Evolutionary conservation across 2,113 vertebrate genomes (phyloP), one percentile per base, ranked within the genome.

Genomic region (Ochotona princeps): DNA sequence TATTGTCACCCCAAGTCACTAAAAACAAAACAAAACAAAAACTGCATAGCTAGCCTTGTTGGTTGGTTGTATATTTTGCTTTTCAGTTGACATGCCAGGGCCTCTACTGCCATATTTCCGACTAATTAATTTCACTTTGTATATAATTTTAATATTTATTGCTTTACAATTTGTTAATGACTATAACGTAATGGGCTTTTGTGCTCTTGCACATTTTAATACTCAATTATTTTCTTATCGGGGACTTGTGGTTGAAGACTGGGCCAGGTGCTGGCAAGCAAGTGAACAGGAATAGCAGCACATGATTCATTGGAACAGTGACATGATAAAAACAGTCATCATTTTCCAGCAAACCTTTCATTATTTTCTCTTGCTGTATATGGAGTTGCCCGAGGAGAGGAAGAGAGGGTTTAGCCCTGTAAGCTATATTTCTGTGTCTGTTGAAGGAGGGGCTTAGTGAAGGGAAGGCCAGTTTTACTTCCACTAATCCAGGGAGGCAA

Each of bases 161-260:
- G 66, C 67, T 86, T 80, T 66, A 20, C 0, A 69, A 44, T 63
- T 51, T 93, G 26, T 54, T 87, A 87, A 38, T 65, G 14, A 69
- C 79, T 90, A 14, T 65, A 60, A 78, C 44, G 3, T 74, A 65
- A 35, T 35, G 75, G 44, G 63, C 67, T 67, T 72, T 65, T 76
- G 63, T 47, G 26, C 30, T 81, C 7, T 76, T 17, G 14, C 65
- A 32, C 7, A 10, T 75, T 76, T 65, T 5, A 35, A 65, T 82
- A 75, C 54, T 85, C 32, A 93, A 74, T 95, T 89, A 66, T 69
- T 89, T 90, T 90, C 47, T 87, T 89, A 82, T 83, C 65, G 72
- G 30, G 14, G 93, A 70, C 11, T 57, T 78, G 18, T 32, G 21
- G 65, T 35, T 67, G 49, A 91, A 32, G 25, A 80, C 21, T 94